These are phyloP conservation scores for Frieseomelitta varia DNA, from an alignment of 1,140 invertebrate genomes.

Conservation along the genomic window DNA sequence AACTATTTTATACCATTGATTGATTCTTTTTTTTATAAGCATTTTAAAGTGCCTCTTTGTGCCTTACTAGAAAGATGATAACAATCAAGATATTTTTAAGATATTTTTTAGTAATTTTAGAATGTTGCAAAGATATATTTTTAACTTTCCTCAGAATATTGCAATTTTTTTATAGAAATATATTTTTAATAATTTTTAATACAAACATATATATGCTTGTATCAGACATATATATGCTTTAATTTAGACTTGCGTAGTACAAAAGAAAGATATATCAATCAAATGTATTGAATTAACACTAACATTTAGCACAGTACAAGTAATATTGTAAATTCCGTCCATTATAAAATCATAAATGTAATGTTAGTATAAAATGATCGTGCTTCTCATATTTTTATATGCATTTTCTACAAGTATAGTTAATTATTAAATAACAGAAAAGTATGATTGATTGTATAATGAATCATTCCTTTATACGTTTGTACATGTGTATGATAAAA, in stretches of 20 bases:
- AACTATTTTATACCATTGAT: slow-evolving; percentile 16
- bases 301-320: slow-evolving; percentile 23
- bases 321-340: slow-evolving; percentile 65
- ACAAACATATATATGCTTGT: slow-evolving; percentile 30
- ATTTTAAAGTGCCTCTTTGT: slow-evolving; percentile 37
- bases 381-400: slow-evolving; percentile 55
- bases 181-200: slow-evolving; percentile 59
- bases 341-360: slow-evolving; percentile 46
- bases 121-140: background rate
- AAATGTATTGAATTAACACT: slow-evolving; percentile 16
- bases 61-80: slow-evolving; percentile 9
- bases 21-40: slow-evolving; percentile 9
- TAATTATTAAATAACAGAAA: background rate
- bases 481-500: slow-evolving; percentile 21
- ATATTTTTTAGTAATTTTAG: slow-evolving; percentile 27
- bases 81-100: slow-evolving; percentile 5
- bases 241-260: slow-evolving; percentile 51
- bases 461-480: slow-evolving; percentile 14
- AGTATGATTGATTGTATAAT: slow-evolving; percentile 32
- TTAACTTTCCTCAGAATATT: slow-evolving; percentile 11
- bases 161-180: slow-evolving; percentile 54
- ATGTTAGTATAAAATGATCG: slow-evolving; percentile 39
- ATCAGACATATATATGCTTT: slow-evolving; percentile 39
- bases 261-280: slow-evolving; percentile 36
- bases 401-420: slow-evolving; percentile 20